phyloP scores from a whole-genome alignment of 2,797 vertebrate genomes.

The Coluber constrictor region DNA sequence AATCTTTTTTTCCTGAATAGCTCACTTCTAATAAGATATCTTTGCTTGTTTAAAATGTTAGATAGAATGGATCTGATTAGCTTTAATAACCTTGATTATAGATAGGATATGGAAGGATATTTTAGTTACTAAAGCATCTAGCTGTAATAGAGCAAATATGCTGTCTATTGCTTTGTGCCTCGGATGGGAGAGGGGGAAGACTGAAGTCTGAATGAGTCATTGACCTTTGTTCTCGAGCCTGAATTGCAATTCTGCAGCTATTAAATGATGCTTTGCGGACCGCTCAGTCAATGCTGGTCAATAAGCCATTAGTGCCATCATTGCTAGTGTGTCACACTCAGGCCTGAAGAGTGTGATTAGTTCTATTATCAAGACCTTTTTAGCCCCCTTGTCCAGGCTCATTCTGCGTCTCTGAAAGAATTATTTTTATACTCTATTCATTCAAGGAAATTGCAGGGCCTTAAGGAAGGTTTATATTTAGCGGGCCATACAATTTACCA shows the following conservation, averaged over 20 bases:
- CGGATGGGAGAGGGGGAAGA: neutral
- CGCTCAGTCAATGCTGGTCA: conserved; percentile 44
- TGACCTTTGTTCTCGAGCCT: conserved; percentile 44
- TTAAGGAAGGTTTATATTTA: neutral
- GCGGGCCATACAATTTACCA: neutral
- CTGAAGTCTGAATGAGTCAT: conserved; percentile 40
- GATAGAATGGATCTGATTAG: conserved; percentile 24
- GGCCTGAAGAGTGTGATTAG: conserved; percentile 40
- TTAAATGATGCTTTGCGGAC: conserved; percentile 44
- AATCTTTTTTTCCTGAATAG: conserved; percentile 3
- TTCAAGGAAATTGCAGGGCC: conserved; percentile 8
- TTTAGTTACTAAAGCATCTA: neutral
- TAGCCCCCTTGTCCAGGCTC: conserved; percentile 24
- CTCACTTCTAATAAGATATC: neutral
- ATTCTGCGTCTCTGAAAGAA: conserved; percentile 25
- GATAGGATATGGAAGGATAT: neutral
- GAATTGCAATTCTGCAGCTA: conserved; percentile 47
- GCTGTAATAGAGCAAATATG: neutral
- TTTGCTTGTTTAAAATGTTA: neutral
- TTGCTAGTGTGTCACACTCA: conserved; percentile 28
- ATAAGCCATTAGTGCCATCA: conserved; percentile 53
- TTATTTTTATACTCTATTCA: conserved; percentile 1
- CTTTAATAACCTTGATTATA: conserved; percentile 25
- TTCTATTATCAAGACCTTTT: conserved; percentile 48
- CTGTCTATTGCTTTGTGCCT: conserved; percentile 4